Evolutionary conservation across 2,113 vertebrate genomes (phyloP), one percentile per base, ranked within the genome.

Genomic region (Brachirus orientalis): DNA sequence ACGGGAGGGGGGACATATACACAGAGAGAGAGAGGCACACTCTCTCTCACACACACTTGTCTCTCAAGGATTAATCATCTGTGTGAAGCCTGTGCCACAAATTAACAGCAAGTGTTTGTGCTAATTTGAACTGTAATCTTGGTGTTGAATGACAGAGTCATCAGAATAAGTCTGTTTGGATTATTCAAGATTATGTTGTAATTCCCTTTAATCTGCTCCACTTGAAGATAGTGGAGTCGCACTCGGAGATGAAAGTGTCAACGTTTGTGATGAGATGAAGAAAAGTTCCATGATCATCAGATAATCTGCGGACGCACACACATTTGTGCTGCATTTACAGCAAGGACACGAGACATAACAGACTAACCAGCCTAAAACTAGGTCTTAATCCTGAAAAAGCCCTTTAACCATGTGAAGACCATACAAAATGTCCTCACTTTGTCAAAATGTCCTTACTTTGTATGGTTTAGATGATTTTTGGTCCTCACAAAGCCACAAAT

Each of bases 101-200:
- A 86, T 87, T 85, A 87, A 80, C 72, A 66, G 69, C 54, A 77
- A 73, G 80, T 83, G 82, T 79, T 79, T 38, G 65, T 88, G 75
- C 89, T 62, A 41, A 80, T 91, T 90, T 86, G 63, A n/a, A n/a
- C n/a, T n/a, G n/a, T n/a, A n/a, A n/a, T n/a, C n/a, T n/a, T n/a
- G n/a, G n/a, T n/a, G n/a, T n/a, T n/a, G n/a, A 72, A 17, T 89
- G 90, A 92, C 91, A 88, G n/a, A n/a, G 86, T 89, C 90, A 87
- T 92, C 86, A 91, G 91, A 90, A 89, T 73, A 91, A 91, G 91
- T 95, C 94, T 93, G 94, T 86, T 94, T 94, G 93, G 95, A 97
- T 97, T 97, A 97, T 94, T 98, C 92, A 92, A 96, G 95, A 95
- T 98, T 97, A 97, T 93, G 87, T 93, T 94, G 94, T 96, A 98